Evolutionary conservation across 2,888 invertebrate species (phyloP), one percentile per base, ranked within the genome.

Genomic region (Agonopterix subpropinquella): DNA sequence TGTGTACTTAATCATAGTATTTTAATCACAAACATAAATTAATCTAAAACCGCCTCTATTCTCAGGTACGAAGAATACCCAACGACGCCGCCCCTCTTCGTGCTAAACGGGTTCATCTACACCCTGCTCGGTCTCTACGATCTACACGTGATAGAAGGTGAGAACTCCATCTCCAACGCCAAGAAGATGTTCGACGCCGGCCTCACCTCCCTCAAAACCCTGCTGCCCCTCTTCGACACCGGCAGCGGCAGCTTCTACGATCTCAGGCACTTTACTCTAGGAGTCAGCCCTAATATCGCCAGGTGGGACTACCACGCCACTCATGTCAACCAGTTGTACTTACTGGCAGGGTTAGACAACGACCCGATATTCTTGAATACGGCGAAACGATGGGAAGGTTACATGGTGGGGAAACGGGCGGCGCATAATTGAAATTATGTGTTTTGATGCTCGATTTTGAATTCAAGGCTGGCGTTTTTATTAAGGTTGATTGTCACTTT

Each of bases 271-370:
- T 93, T 98, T 69, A 96, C 96, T 0, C 82, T 97, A 37, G 95
- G 95, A 13, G 93, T 95, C 11, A 94, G 96, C 28, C 97, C 97
- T 0, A 99, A 99, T 80, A 89, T 98, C 54, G 99, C 99, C 0
- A 90, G 99, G 50, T 98, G 99, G 98, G 99, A 99, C 76, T 99
- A 99, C 79, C 99, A 99, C 83, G 96, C 98, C 0, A 98, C 98
- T 0, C 99, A 99, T 77, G 95, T 99, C 18, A 98, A 98, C 87
- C 98, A 99, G 73, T 90, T 98, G 56, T 91, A 99, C 56, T 89
- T 98, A 50, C 85, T 99, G 18, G 93, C 94, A 41, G 95, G 96
- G 0, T 92, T 99, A 43, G 96, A 97, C 60, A 91, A 91, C 50
- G 96, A 96, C 65, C 93, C 95, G 0, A 88, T 98, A 49, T 91